These are phyloP conservation scores for Drosophila nebulosa DNA, from an alignment of 1,140 invertebrate genomes.

Conservation along the genomic window DNA sequence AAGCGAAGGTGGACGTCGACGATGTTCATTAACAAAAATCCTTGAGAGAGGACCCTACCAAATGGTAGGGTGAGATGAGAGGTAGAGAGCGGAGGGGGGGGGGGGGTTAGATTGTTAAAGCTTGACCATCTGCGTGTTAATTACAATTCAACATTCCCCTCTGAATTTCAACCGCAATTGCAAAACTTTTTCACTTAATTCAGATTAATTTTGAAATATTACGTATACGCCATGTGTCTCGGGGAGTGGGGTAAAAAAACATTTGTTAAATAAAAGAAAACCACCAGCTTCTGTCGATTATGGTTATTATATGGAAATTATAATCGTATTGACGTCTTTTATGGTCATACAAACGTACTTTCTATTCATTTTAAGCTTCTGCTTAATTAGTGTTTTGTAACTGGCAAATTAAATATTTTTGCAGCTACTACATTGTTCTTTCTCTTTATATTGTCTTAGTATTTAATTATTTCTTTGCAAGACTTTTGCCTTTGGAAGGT, in stretches of 20 bases:
- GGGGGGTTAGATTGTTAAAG: neutral
- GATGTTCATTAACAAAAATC: constrained; percentile 32
- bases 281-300: too few relatives aligned
- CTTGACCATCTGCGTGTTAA: constrained; percentile 57
- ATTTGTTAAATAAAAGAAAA: neutral
- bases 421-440: too few relatives aligned
- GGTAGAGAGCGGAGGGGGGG: neutral
- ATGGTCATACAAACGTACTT: too few relatives aligned
- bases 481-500: too few relatives aligned
- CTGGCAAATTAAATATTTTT: too few relatives aligned
- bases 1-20: constrained; percentile 10
- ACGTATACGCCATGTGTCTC: constrained; percentile 36
- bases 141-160: constrained; percentile 58
- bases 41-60: constrained; percentile 7
- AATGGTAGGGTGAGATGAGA: constrained; percentile 42
- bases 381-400: too few relatives aligned
- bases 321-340: too few relatives aligned
- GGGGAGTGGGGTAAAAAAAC: neutral
- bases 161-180: constrained; percentile 29
- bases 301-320: too few relatives aligned
- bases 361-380: too few relatives aligned
- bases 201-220: constrained; percentile 16
- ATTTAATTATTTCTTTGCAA: too few relatives aligned
- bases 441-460: too few relatives aligned
- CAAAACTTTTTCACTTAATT: constrained; percentile 29